phyloP scores from a whole-genome alignment of 2,113 vertebrate genomes.

The Leucosticte australis region DNA sequence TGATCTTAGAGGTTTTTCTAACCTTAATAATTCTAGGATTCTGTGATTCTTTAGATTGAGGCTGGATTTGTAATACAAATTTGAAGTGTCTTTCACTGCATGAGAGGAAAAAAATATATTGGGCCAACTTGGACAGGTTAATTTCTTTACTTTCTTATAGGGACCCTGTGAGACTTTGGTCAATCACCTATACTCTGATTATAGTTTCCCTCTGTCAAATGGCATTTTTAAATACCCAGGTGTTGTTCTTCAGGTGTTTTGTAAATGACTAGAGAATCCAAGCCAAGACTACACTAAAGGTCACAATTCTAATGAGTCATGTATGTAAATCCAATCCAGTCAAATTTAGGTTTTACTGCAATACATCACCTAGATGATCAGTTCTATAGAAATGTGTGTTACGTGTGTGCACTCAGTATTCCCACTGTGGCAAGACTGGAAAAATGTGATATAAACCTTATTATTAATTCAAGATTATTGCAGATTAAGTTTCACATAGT shows the following conservation, averaged over 20 bases:
- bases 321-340: not conserved
- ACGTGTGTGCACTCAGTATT: not conserved
- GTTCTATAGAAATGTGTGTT: not conserved
- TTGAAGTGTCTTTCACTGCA: not conserved
- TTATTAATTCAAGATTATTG: slow-evolving; percentile 24
- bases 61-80: not conserved
- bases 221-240: not conserved
- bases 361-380: not conserved
- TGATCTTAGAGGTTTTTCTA: not conserved
- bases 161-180: not conserved
- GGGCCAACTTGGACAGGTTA: not conserved
- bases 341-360: not conserved
- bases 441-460: not conserved
- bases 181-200: not conserved
- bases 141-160: not conserved
- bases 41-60: not conserved
- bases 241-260: not conserved
- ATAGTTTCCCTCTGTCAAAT: not conserved
- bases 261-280: not conserved
- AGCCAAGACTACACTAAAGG: not conserved
- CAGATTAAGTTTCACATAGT: slow-evolving; percentile 27
- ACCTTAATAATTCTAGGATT: not conserved
- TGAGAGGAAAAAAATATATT: not conserved
- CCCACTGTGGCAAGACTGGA: not conserved
- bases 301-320: not conserved